Conservation (phyloP, 2,113 vertebrate species). For the Cryptotis parvus region DNA sequence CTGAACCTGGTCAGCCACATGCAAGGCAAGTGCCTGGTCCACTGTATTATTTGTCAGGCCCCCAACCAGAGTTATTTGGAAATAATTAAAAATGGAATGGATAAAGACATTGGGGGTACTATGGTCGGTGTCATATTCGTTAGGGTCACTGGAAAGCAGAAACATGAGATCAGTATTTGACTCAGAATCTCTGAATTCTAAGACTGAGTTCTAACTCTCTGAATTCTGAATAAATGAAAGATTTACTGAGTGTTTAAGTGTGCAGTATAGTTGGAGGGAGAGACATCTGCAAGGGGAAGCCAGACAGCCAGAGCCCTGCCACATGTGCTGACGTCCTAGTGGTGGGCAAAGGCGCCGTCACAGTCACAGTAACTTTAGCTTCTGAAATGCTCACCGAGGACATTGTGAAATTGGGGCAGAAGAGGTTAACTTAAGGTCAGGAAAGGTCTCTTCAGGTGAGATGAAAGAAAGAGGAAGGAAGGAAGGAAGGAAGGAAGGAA, state of each 20-base stretch:
- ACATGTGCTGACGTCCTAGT: neutral
- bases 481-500: too few species aligned
- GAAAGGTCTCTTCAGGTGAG: neutral
- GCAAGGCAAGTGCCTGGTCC: too few species aligned
- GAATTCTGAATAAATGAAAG: neutral
- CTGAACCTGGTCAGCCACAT: too few species aligned
- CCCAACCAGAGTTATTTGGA: neutral
- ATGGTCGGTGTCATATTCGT: neutral
- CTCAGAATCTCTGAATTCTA: too few species aligned
- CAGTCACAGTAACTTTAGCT: neutral
- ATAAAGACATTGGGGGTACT: neutral
- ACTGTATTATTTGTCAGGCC: too few species aligned
- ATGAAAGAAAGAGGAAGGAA: too few species aligned
- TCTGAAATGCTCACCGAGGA: slow-evolving; percentile 11
- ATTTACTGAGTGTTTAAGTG: neutral
- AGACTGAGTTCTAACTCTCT: too few species aligned
- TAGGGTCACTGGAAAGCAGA: neutral
- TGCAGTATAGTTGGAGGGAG: neutral
- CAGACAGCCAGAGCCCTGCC: neutral
- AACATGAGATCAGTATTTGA: neutral
- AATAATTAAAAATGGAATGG: neutral
- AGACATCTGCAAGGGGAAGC: neutral
- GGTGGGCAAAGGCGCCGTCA: neutral
- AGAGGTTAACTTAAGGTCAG: slow-evolving; percentile 25
- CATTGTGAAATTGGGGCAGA: neutral